Conservation (phyloP, 2,888 invertebrate genomes). For the Spisula subtruncata region DNA sequence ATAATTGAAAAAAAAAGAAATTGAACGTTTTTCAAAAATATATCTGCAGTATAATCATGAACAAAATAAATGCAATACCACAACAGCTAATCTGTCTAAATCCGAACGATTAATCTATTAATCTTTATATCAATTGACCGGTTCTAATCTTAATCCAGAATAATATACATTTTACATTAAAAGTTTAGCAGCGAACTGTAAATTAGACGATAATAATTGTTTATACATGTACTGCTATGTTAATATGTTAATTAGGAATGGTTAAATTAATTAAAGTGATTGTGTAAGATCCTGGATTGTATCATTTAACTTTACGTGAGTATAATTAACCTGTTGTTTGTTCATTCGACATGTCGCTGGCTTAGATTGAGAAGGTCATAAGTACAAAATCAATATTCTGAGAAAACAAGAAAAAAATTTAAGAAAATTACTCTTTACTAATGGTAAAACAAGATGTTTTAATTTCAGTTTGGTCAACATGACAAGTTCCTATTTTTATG, state of each 20-base stretch:
- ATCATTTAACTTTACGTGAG: not conserved
- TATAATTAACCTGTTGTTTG: not conserved
- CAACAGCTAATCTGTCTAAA: not conserved
- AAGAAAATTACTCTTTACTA: too few species aligned
- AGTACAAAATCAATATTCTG: too few species aligned
- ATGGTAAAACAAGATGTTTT: too few species aligned
- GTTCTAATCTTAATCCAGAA: constrained; percentile 8
- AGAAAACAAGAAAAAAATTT: too few species aligned
- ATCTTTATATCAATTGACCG: not conserved
- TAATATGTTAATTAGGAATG: not conserved
- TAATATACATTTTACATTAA: constrained; percentile 15
- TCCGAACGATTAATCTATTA: not conserved
- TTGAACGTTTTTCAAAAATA: not conserved
- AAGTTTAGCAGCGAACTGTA: not conserved
- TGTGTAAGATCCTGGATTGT: not conserved
- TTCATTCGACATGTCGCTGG: too few species aligned
- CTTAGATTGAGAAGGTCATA: too few species aligned
- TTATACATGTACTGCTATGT: not conserved
- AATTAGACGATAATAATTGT: not conserved
- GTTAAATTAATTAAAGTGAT: not conserved
- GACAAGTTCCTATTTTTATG: too few species aligned
- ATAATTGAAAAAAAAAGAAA: too few species aligned
- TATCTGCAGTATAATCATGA: not conserved
- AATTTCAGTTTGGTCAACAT: too few species aligned
- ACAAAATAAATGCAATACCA: not conserved